A percentile compares a stretch with the other conserved stretches of the same genome.
These are phyloP conservation scores for Sebastes steindachneri DNA, from an alignment of 2,797 vertebrate species.

Conservation along the genomic window DNA sequence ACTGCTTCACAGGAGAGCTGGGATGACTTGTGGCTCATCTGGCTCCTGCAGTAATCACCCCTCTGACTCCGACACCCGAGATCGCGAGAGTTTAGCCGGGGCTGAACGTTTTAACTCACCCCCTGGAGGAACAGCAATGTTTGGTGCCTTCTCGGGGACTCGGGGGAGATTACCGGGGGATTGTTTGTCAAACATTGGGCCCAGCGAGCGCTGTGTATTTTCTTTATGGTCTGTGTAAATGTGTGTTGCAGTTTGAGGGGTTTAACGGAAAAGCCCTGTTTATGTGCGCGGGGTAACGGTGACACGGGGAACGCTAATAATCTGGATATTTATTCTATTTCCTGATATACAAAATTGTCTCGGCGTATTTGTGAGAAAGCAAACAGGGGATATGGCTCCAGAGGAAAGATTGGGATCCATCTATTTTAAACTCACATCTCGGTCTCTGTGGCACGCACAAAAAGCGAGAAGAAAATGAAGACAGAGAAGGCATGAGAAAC, in stretches of 20 bases:
- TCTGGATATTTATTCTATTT: conserved; percentile 45
- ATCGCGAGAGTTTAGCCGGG: background rate
- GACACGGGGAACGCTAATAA: conserved; percentile 32
- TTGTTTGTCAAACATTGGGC: conserved; percentile 43
- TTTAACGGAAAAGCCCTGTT: conserved; percentile 33
- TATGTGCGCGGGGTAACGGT: conserved; percentile 19
- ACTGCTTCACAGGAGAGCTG: background rate
- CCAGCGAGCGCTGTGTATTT: conserved; percentile 38
- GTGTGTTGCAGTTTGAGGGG: conserved; percentile 18
- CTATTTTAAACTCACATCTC: conserved; percentile 20
- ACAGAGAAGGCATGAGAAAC: conserved; percentile 12
- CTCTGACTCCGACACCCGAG: conserved; percentile 25
- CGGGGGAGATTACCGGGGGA: conserved; percentile 6
- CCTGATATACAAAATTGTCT: conserved; percentile 26
- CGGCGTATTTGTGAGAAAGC: conserved; percentile 30
- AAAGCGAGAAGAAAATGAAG: background rate
- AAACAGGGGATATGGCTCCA: conserved; percentile 29
- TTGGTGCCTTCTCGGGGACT: conserved; percentile 1
- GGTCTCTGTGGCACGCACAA: background rate
- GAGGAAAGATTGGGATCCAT: conserved; percentile 5
- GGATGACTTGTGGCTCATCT: background rate
- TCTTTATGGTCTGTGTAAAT: conserved; percentile 24
- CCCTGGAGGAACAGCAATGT: conserved; percentile 16
- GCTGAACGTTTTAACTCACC: conserved; percentile 14
- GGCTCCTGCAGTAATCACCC: background rate